These are phyloP conservation scores for Saccostrea echinata DNA, from an alignment of 1,140 invertebrate genomes.

Conservation along the genomic window DNA sequence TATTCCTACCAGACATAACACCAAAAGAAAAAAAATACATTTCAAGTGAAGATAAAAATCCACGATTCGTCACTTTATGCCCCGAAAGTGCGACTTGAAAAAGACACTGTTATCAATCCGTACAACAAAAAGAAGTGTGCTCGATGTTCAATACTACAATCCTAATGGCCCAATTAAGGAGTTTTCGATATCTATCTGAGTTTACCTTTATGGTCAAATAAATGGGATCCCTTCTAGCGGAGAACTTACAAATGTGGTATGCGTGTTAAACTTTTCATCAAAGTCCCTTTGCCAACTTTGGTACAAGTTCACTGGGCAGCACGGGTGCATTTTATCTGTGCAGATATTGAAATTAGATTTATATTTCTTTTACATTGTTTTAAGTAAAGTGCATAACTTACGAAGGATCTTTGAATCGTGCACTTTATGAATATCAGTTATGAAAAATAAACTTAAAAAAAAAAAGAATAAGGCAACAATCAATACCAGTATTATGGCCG, in stretches of 20 bases:
- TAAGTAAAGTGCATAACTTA: neutral
- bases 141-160: conserved; percentile 12
- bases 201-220: conserved; percentile 30
- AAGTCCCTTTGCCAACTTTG: neutral
- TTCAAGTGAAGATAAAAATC: neutral
- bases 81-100: conserved; percentile 14
- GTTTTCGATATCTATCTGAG: neutral
- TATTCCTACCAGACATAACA: neutral
- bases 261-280: neutral
- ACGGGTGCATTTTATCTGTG: neutral
- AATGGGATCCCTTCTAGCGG: conserved; percentile 9
- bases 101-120: neutral
- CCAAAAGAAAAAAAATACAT: neutral
- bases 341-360: neutral
- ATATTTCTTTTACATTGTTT: neutral
- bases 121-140: conserved; percentile 3
- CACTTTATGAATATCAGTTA: too few species aligned
- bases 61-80: neutral
- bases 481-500: neutral
- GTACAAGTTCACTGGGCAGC: neutral
- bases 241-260: neutral
- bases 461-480: neutral
- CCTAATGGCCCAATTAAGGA: neutral
- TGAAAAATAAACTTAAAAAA: too few species aligned
- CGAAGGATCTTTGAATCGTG: neutral